Evolutionary conservation across 2,888 invertebrate genomes (phyloP).

Genomic region (Tachystola acroxantha): DNA sequence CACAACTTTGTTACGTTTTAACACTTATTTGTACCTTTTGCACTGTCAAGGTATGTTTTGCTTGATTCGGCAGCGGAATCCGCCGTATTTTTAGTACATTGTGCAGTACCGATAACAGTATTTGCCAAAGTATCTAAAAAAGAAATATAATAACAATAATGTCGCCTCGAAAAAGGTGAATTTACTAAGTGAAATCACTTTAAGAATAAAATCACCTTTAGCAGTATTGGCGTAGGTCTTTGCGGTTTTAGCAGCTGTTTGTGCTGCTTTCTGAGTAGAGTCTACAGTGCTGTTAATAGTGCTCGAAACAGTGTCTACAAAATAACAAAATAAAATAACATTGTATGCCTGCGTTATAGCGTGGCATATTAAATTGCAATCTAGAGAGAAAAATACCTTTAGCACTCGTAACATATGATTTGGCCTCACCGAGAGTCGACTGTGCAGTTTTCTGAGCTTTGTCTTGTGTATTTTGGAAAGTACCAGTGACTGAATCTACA

Average conservation of each 20-base stretch:
- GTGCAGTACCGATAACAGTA: constrained; percentile 38
- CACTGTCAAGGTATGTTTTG: constrained; percentile 45
- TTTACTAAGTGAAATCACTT: background rate
- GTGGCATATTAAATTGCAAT: too few relatives aligned
- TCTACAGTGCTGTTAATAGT: constrained; percentile 32
- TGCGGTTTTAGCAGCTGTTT: constrained; percentile 40
- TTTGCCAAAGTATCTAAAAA: constrained; percentile 45
- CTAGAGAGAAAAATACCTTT: too few relatives aligned
- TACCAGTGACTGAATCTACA: too few relatives aligned
- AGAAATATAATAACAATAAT: background rate
- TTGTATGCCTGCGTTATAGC: too few relatives aligned
- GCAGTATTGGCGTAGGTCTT: constrained; percentile 40
- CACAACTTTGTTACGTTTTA: constrained; percentile 11
- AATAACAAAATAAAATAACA: constrained; percentile 8
- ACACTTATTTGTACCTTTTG: constrained; percentile 43
- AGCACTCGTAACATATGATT: too few relatives aligned
- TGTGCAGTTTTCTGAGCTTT: too few relatives aligned
- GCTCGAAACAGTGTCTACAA: constrained; percentile 23
- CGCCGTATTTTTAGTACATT: constrained; percentile 44
- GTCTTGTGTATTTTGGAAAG: too few relatives aligned
- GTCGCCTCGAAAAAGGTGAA: background rate
- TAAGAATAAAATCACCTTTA: constrained; percentile 26
- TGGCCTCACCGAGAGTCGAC: too few relatives aligned
- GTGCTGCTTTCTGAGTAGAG: constrained; percentile 40
- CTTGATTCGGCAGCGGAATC: constrained; percentile 42